Base-by-base conservation (phyloP, 2,113 vertebrate species). In the Takifugu bimaculatus region DNA sequence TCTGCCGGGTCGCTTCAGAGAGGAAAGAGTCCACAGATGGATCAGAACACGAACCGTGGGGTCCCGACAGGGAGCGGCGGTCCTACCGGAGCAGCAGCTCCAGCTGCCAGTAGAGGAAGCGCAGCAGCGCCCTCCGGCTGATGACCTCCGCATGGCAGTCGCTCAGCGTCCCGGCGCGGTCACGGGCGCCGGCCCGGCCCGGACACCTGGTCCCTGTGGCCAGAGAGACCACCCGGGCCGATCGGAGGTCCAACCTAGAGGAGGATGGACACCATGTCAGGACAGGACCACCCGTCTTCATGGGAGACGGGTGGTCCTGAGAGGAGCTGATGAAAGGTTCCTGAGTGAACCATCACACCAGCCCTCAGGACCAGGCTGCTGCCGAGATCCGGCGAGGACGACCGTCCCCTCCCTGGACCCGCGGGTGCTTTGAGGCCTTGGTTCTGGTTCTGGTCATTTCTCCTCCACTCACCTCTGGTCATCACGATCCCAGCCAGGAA, bases 61-160 rank as follows among this genome's bases (percentile, higher is more conserved):
- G 35, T 26, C 12, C 4, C 25, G 26, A 20, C n/a, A 2, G n/a
- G 15, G 20, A 50, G 25, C 48, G 6, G 48, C 7, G 11, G 13
- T 49, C 82, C 58, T 90, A 91, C 85, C 84, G 50, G 29, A 89
- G 80, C 54, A 87, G 83, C 63, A 75, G 72, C 63, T 91, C 89
- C 82, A 91, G 80, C 55, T 91, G 89, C 32, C 68, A 25, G 27
- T 85, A 90, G 45, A 91, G 77, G 82, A 85, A 91, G 42, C 80
- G 69, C 59, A 91, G 64, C 70, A 91, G 78, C 14, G 90, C 88
- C 26, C 89, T 81, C 4, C 95, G 82, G 63, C 94, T 91, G 54
- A 97, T 65, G 15, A 93, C 91, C 69, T 98, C 96, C 0, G 95
- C 96, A 0, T 98, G 96, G 64, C 95, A 93, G 88, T 98, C 95